phyloP scores from a whole-genome alignment of 2,797 vertebrate genomes.

The Avahi laniger region DNA sequence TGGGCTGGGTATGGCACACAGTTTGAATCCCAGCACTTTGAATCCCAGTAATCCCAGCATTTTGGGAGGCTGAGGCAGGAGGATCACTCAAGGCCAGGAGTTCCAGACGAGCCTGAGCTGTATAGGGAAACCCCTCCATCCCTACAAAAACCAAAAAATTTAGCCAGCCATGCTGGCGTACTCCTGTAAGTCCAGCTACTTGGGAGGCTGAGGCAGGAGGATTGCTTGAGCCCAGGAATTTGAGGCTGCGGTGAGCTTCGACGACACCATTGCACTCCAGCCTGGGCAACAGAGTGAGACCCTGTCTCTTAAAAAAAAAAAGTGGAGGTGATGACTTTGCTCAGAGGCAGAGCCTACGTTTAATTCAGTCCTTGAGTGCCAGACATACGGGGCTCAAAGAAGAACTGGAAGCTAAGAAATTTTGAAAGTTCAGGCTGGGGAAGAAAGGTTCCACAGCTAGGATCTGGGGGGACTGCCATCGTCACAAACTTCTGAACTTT shows the following conservation, averaged over 20 bases:
- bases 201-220: neutral
- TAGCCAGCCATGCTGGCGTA: neutral
- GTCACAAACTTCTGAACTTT: accelerated
- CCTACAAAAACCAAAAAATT: neutral
- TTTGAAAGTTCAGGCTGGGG: neutral
- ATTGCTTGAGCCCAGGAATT: neutral
- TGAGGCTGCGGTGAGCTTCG: neutral
- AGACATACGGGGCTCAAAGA: neutral
- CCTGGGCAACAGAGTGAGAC: neutral
- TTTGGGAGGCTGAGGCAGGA: neutral
- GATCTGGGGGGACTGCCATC: neutral
- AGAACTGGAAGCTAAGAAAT: neutral
- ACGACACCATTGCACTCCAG: neutral
- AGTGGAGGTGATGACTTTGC: neutral
- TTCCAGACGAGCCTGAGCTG: neutral
- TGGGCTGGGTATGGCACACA: neutral
- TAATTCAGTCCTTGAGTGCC: neutral
- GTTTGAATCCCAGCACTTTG: too few relatives aligned
- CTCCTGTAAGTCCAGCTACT: neutral
- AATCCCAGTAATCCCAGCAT: neutral
- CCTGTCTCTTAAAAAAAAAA: neutral
- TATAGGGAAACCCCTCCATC: neutral
- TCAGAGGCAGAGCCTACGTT: neutral
- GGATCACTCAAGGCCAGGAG: neutral
- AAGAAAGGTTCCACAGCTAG: neutral